These are phyloP conservation scores for Sula dactylatra DNA, from an alignment of 2,113 vertebrate species.

Conservation along the genomic window DNA sequence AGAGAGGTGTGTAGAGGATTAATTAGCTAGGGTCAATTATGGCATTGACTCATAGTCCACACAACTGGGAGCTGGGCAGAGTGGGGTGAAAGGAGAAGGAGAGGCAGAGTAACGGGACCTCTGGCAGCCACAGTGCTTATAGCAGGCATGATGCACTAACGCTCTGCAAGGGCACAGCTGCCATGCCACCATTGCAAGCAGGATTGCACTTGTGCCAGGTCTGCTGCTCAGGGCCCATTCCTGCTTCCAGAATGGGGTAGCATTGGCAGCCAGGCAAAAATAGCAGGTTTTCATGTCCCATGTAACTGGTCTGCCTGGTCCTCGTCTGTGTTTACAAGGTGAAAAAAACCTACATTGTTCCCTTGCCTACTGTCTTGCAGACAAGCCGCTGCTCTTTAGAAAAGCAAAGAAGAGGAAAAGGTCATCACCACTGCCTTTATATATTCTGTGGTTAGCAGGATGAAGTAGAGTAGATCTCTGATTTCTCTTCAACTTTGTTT, in stretches of 20 bases:
- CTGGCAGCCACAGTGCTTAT: neutral
- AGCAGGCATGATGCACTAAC: neutral
- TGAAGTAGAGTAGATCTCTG: neutral
- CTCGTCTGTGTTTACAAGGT: neutral
- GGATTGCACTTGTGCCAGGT: neutral
- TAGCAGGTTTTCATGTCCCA: neutral
- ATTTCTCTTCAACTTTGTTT: conserved; percentile 12
- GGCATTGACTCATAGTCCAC: neutral
- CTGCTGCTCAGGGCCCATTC: neutral
- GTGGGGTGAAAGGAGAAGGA: neutral
- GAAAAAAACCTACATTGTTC: neutral
- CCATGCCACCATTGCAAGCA: fast-evolving
- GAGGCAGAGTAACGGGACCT: neutral
- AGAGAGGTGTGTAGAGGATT: neutral
- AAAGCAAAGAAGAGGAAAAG: neutral
- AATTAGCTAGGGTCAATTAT: neutral
- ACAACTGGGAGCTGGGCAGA: neutral
- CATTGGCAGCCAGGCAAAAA: neutral
- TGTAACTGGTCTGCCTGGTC: neutral
- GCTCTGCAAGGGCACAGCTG: neutral
- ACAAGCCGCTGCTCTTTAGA: neutral
- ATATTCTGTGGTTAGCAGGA: neutral
- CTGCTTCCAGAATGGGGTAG: neutral
- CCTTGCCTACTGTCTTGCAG: neutral
- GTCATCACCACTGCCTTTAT: neutral